Evolutionary conservation across 92 coral and sea anemone genomes (phyloP), one percentile per base, ranked within the genome.

Genomic region (Porites evermanni): DNA sequence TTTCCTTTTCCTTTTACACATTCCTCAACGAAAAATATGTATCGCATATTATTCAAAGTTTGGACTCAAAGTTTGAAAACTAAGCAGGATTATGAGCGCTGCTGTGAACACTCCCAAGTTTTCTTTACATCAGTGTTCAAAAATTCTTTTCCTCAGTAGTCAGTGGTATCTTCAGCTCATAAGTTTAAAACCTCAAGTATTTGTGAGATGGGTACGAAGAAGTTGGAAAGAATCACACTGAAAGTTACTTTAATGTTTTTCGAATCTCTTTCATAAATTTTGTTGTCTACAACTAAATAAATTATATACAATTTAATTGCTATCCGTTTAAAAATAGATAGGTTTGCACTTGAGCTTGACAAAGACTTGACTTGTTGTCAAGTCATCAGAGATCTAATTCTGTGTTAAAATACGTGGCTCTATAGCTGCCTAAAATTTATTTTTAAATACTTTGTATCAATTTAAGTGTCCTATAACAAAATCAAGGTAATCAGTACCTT

Each of bases 221-320:
- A 56, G 61, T 9, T 10, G 16, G 61, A 56, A 56, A 56, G 61
- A 11, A 56, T 56, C 3, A 4, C 12, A 56, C 13, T 0, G 61
- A 14, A 10, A 10, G 47, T 38, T 38, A 38, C 47, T 38, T 38
- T 38, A 72, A 72, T 12, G 19, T 23, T 20, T 14, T 44, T 72
- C 4, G 21, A 20, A 19, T 74, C 29, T 8, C 32, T 73, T 26
- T 71, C 8, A 63, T 63, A 16, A 16, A 14, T 2, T 63, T 63
- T 63, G 67, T 2, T 63, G 23, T 14, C 21, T 63, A 20, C 67
- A 63, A 16, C 9, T n/a, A 16, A 63, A 63, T n/a, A 74, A 74
- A 53, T 53, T 74, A 52, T 74, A 18, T 74, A 72, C 77, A 72
- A 51, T 72, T 50, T 51, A n/a, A 72, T 13, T 47, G 77, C 61